Base-by-base conservation (phyloP, 2,888 invertebrate species). In the Tipula confusa region DNA sequence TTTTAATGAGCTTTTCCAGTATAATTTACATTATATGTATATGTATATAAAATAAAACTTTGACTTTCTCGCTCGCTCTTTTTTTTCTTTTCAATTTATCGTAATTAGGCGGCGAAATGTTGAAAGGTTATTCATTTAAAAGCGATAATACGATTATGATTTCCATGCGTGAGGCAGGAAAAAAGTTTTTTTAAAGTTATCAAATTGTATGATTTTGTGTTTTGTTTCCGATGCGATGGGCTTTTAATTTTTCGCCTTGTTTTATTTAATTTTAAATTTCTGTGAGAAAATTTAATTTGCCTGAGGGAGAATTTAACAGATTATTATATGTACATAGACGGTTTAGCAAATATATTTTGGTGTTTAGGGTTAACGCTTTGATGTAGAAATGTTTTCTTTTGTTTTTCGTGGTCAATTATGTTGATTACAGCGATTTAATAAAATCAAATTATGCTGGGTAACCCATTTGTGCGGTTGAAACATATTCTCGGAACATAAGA, bases 81-180 rank as follows among this genome's bases (percentile, higher is more conserved):
- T n/a, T n/a, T n/a, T n/a, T n/a, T n/a, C n/a, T n/a, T n/a, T n/a
- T n/a, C n/a, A n/a, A n/a, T n/a, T n/a, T n/a, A 9, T 64, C 64
- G 64, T 24, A 64, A 64, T 64, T 64, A 64, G 64, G 64, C 64
- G 64, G 9, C n/a, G 64, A 64, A 64, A 64, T 64, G 64, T 64
- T 64, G 64, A 64, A 64, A 64, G 64, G 64, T 24, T 64, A 11
- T 64, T 24, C 64, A 24, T 24, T 11, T 18, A 24, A 4, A 64
- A 64, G 9, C 64, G 24, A 9, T 64, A 64, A 64, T 64, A 24
- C 24, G 4, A 64, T 64, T 64, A 64, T 24, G 18, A 24, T 7
- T 24, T 5, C 43, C 43, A 15, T 15, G 43, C 9, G 24, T 18
- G 18, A 24, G 18, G 64, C 24, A 24, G 38, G 24, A 24, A 64